Conservation (phyloP, 2,113 vertebrate genomes). For the Hippocampus abdominalis region DNA sequence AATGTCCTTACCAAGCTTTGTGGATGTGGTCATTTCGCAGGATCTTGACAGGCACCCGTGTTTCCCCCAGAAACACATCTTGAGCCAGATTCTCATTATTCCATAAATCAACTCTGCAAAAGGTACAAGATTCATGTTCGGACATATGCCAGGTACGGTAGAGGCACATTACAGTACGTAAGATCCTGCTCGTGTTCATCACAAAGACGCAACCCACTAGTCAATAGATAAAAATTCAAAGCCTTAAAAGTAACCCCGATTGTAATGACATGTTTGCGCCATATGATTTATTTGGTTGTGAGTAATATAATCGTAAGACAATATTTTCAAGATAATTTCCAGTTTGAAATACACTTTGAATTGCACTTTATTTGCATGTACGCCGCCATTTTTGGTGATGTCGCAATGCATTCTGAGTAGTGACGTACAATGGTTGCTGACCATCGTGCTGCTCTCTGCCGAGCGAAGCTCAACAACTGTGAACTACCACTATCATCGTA, state of each 20-base stretch:
- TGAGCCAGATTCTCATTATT: slow-evolving; percentile 95
- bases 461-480: too few species aligned
- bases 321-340: too few species aligned
- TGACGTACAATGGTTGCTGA: too few species aligned
- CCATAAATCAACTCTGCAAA: slow-evolving; percentile 91
- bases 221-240: slow-evolving; percentile 1
- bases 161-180: neutral
- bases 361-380: too few species aligned
- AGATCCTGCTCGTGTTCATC: slow-evolving; percentile 13
- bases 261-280: too few species aligned
- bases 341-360: too few species aligned
- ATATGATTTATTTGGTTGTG: too few species aligned
- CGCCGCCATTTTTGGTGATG: too few species aligned
- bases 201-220: slow-evolving; percentile 23
- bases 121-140: slow-evolving; percentile 30
- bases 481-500: too few species aligned
- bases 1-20: slow-evolving; percentile 85
- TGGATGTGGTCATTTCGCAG: slow-evolving; percentile 82
- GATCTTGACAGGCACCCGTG: slow-evolving; percentile 88
- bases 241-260: neutral
- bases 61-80: slow-evolving; percentile 93
- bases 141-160: neutral
- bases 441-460: too few species aligned
- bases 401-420: too few species aligned
- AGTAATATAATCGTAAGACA: too few species aligned